A percentile compares a stretch with the other conserved stretches of the same genome.
Conservation (phyloP, 2,113 vertebrate species). For the Centropristis striata region DNA sequence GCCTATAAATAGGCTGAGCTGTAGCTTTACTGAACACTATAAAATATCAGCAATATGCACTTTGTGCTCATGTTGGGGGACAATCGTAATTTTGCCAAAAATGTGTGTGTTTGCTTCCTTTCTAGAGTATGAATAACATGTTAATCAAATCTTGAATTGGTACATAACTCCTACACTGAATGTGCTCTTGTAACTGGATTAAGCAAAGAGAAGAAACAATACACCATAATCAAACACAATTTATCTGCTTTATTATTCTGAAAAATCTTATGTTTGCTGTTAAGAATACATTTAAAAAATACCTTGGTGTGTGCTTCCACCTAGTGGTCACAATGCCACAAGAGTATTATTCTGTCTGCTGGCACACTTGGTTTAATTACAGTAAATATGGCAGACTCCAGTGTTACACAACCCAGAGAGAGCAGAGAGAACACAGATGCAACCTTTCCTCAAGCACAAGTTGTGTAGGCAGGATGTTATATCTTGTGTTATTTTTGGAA, state of each 20-base stretch:
- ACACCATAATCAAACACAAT: conserved; percentile 2
- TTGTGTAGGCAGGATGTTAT: conserved; percentile 5
- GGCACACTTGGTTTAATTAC: conserved; percentile 13
- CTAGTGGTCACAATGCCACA: conserved; percentile 34
- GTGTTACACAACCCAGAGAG: conserved; percentile 26
- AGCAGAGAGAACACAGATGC: conserved; percentile 24
- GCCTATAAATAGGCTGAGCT: conserved; percentile 45
- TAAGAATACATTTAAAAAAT: neutral
- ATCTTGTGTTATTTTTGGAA: neutral
- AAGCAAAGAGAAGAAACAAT: neutral
- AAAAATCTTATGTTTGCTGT: neutral
- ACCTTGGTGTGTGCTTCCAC: conserved; percentile 42
- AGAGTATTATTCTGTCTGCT: neutral
- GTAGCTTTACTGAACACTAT: conserved; percentile 6
- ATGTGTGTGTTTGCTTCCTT: neutral
- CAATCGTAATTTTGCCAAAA: neutral
- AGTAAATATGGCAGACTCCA: conserved; percentile 13
- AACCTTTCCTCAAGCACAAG: neutral
- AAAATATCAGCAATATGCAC: conserved; percentile 32
- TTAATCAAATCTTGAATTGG: neutral
- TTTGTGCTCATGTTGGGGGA: neutral
- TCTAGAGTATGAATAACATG: neutral
- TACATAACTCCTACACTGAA: neutral
- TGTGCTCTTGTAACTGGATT: neutral
- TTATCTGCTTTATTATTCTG: neutral